phyloP scores from a whole-genome alignment of 2,797 vertebrate genomes.

The Falco columbarius region DNA sequence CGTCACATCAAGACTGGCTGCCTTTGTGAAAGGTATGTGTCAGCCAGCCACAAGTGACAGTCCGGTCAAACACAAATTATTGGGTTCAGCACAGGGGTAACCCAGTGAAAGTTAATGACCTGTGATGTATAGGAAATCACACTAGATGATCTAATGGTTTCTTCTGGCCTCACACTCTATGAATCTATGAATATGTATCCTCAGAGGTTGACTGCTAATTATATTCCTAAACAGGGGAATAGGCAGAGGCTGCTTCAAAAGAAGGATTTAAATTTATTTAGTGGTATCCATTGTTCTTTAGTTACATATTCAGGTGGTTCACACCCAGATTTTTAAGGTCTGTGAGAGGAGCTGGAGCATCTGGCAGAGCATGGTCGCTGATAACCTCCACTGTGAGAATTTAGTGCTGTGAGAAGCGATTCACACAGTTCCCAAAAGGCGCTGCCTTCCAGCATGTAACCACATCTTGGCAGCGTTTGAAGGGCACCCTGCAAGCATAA shows the following conservation, averaged over 20 bases:
- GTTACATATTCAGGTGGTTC: not conserved
- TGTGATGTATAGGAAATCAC: constrained; percentile 63
- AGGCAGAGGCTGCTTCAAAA: constrained; percentile 8
- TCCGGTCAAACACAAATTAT: not conserved
- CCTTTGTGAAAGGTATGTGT: not conserved
- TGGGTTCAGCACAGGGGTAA: constrained; percentile 61
- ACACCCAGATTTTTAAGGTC: not conserved
- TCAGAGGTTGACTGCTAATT: constrained; percentile 41
- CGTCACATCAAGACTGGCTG: fast-evolving
- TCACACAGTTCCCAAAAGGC: not conserved
- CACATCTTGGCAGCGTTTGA: not conserved
- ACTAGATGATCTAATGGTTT: constrained; percentile 66
- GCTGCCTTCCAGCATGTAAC: not conserved
- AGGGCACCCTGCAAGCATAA: not conserved
- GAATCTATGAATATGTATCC: constrained; percentile 58
- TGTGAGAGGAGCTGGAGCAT: not conserved
- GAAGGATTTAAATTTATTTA: not conserved
- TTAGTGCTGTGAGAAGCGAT: not conserved
- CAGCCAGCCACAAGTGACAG: not conserved
- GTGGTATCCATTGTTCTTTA: not conserved
- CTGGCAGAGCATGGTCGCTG: not conserved
- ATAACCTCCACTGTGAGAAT: not conserved
- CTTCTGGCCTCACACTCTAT: constrained; percentile 48
- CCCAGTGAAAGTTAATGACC: constrained; percentile 65
- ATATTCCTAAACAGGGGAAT: not conserved